Percentiles rank a stretch among this genome's conserved stretches.
Evolutionary conservation across 2,888 invertebrate species (phyloP).

Genomic region (Quadroppia sp.): DNA sequence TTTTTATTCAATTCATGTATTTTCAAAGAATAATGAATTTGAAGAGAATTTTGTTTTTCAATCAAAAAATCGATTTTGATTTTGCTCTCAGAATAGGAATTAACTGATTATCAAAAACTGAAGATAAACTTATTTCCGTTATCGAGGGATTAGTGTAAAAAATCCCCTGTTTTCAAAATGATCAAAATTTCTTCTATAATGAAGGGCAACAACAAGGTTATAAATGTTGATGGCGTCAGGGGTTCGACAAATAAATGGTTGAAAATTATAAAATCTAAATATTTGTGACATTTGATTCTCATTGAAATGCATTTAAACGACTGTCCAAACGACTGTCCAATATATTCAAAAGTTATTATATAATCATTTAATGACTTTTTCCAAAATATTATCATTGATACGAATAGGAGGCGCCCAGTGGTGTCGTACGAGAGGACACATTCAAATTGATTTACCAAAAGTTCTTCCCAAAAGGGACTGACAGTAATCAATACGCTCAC

Average conservation of each 20-base stretch:
- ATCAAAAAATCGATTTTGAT: neutral
- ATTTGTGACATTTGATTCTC: no score
- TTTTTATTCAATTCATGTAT: neutral
- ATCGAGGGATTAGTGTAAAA: no score
- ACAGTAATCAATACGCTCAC: constrained; percentile 82
- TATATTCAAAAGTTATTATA: neutral
- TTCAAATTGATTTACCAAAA: constrained; percentile 58
- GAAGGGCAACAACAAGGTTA: no score
- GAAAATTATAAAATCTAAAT: no score
- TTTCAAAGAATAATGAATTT: neutral
- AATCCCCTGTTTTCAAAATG: no score
- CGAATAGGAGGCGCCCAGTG: constrained; percentile 51
- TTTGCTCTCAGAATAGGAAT: neutral
- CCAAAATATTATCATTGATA: neutral
- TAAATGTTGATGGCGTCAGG: no score
- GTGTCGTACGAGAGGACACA: constrained; percentile 57
- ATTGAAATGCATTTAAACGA: no score
- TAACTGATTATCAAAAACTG: no score
- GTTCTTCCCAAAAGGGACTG: constrained; percentile 60
- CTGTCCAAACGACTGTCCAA: no score
- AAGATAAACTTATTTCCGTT: no score
- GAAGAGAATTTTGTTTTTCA: neutral
- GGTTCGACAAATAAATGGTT: no score
- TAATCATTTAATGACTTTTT: constrained; percentile 50
- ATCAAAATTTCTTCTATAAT: no score